Base-by-base conservation (phyloP, 2,888 invertebrate genomes). In the Leptinotarsa rubiginosa region DNA sequence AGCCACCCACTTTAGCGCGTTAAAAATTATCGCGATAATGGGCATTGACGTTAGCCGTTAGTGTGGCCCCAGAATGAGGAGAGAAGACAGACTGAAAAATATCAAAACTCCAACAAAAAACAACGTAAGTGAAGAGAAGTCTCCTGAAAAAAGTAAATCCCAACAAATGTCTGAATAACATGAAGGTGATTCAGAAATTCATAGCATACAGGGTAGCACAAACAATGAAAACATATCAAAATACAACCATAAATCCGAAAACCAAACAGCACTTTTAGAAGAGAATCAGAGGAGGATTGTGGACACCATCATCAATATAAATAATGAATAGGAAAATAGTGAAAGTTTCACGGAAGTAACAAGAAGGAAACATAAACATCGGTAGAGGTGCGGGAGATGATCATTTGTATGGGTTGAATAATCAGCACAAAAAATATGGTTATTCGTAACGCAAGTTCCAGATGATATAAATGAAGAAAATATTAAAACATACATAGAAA, bases 361-460 rank as follows among this genome's bases (percentile, higher is more conserved):
- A 47, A 10, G 16, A 20, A 65, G n/a, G 47, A 65, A n/a, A 41
- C 47, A 20, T n/a, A 47, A 20, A 65, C 47, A 65, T 65, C n/a
- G 65, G 47, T 47, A 65, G 65, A n/a, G 65, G 47, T 12, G 65
- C 7, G 18, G 65, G 65, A 10, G 65, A 65, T 22, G 13, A 16
- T 65, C 47, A 65, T 47, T 65, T 65, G 16, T 47, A 65, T 65
- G 47, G 47, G n/a, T 10, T 12, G 16, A 65, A 65, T 47, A 22
- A 47, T 41, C 5, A 65, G 22, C n/a, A 47, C 65, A 65, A 65
- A 65, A 65, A 65, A 22, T 47, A 65, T 65, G 65, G 47, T 47
- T 65, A 47, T 65, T 47, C 20, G 47, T 47, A 65, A 47, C 65
- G 1, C 18, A 13, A 65, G 65, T 65, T 13, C 65, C 47, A 10